These are phyloP conservation scores for Pachypeltis micranthus DNA, from an alignment of 1,140 invertebrate species.

Conservation along the genomic window DNA sequence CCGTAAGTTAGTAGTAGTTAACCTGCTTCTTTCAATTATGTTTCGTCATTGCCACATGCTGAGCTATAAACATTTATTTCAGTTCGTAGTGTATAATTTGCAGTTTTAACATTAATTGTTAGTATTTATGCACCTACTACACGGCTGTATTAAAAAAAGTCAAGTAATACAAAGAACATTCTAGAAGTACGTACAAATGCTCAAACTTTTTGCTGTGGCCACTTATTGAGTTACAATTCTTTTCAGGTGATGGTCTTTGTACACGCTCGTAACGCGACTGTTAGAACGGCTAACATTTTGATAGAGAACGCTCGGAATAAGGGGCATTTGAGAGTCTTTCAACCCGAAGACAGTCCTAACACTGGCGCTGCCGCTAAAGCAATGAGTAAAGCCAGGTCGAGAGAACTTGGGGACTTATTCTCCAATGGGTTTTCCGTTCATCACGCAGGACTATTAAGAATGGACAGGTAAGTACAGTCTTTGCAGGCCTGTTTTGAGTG, in stretches of 20 bases:
- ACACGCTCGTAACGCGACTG: conserved; percentile 91
- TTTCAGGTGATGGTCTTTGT: conserved; percentile 94
- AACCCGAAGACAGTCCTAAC: conserved; percentile 47
- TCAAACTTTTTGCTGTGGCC: too few species aligned
- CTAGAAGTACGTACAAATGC: too few species aligned
- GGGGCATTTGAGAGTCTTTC: conserved; percentile 54
- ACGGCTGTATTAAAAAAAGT: too few species aligned
- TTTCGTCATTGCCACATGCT: too few species aligned
- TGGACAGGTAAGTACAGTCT: conserved; percentile 54
- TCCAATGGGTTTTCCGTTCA: conserved; percentile 83
- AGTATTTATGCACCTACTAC: too few species aligned
- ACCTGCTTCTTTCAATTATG: conserved; percentile 12
- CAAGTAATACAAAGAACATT: too few species aligned
- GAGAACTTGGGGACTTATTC: conserved; percentile 69
- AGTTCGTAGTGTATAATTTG: too few species aligned
- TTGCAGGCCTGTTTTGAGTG: too few species aligned
- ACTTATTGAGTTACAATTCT: too few species aligned
- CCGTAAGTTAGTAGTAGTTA: too few species aligned
- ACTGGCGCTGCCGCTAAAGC: conserved; percentile 45
- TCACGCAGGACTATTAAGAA: conserved; percentile 87
- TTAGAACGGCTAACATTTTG: conserved; percentile 67
- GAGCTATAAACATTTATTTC: too few species aligned
- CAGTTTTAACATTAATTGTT: too few species aligned
- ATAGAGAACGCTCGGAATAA: conserved; percentile 64
- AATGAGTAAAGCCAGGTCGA: conserved; percentile 59